phyloP scores from a whole-genome alignment of 2,797 vertebrate genomes.

The Mus caroli region DNA sequence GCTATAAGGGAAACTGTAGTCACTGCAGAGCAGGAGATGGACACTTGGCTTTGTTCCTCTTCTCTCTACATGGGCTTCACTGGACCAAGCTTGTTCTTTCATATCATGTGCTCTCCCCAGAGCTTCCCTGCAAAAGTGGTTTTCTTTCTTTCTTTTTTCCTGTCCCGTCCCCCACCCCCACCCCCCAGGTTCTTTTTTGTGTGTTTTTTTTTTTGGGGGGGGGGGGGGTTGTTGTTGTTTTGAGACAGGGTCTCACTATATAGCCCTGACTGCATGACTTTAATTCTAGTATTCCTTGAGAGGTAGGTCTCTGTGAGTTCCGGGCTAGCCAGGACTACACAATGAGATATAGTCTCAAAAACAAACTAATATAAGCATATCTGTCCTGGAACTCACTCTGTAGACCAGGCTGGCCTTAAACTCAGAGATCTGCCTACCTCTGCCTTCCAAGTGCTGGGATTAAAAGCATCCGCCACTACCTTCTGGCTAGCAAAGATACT shows the following conservation, averaged over 20 bases:
- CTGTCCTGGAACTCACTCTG: not conserved
- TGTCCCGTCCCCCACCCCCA: no score
- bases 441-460: not conserved
- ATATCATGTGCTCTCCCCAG: not conserved
- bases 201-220: no score
- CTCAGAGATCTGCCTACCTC: not conserved
- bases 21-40: not conserved
- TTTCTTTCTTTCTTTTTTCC: not conserved
- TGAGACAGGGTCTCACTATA: not conserved
- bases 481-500: not conserved
- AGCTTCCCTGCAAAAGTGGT: not conserved
- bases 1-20: not conserved
- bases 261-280: not conserved
- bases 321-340: no score
- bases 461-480: not conserved
- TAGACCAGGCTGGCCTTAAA: not conserved
- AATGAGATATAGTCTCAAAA: no score
- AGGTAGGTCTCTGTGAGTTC: no score
- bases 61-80: conserved; percentile 22
- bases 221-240: not conserved
- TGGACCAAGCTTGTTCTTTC: not conserved
- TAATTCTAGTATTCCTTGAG: no score
- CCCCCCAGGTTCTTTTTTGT: not conserved
- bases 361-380: no score
- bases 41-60: not conserved